These are phyloP conservation scores for Leptinotarsa lineolata DNA, from an alignment of 1,140 invertebrate species.

Conservation along the genomic window DNA sequence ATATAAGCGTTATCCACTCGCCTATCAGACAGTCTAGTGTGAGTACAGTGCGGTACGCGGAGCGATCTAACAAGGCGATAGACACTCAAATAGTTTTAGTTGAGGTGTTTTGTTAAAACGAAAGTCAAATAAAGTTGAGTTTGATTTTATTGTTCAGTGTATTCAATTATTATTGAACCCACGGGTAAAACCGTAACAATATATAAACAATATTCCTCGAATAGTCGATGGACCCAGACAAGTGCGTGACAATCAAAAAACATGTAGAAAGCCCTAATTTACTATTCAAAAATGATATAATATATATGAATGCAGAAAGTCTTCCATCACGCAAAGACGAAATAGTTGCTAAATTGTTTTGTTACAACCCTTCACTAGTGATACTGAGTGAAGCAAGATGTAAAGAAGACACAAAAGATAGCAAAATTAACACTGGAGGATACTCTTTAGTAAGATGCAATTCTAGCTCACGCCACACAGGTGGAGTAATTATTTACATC, in stretches of 20 bases:
- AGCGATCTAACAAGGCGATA: too few species aligned
- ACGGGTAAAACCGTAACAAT: too few species aligned
- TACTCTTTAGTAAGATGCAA: slow-evolving; percentile 13
- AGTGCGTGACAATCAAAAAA: background rate
- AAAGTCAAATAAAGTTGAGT: too few species aligned
- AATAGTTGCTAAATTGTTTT: slow-evolving; percentile 14
- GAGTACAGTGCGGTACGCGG: too few species aligned
- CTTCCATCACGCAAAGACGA: slow-evolving; percentile 10
- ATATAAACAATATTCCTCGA: background rate
- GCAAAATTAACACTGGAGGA: background rate
- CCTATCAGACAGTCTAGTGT: too few species aligned
- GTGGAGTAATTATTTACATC: slow-evolving; percentile 5
- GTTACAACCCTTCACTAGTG: background rate
- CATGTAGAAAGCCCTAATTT: background rate
- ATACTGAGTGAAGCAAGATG: slow-evolving; percentile 21
- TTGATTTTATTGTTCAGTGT: too few species aligned
- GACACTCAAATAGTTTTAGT: too few species aligned
- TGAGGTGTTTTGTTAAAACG: too few species aligned
- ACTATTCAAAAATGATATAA: background rate
- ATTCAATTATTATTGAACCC: too few species aligned
- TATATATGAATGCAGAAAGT: slow-evolving; percentile 19
- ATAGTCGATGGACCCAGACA: background rate
- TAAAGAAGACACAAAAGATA: slow-evolving; percentile 11
- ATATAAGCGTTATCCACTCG: too few species aligned
- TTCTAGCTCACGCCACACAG: background rate